Conservation (phyloP, 1,140 invertebrate genomes). For the Drosophila paulistorum region DNA sequence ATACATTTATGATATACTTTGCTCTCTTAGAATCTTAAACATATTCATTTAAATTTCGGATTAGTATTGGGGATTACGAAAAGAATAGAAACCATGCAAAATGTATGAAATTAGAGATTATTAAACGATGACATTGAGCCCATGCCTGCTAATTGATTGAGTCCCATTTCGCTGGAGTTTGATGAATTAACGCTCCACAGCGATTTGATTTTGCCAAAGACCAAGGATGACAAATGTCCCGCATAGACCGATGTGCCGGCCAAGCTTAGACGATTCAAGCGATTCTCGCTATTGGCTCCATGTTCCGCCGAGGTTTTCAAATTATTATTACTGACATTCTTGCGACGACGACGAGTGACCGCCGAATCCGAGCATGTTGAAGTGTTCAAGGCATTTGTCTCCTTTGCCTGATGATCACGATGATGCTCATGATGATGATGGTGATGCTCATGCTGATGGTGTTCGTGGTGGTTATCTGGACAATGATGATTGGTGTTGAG, state of each 20-base stretch:
- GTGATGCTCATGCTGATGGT: conserved; percentile 31
- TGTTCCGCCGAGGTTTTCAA: conserved; percentile 66
- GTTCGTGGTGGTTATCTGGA: conserved; percentile 22
- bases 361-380: conserved; percentile 82
- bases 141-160: conserved; percentile 89
- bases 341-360: conserved; percentile 72
- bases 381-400: conserved; percentile 76
- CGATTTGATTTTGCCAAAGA: conserved; percentile 93
- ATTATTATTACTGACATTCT: conserved; percentile 76
- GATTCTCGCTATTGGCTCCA: conserved; percentile 72
- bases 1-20: too few species aligned
- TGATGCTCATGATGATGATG: conserved; percentile 29
- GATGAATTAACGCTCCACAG: conserved; percentile 90
- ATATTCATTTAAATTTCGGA: too few species aligned
- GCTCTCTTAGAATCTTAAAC: too few species aligned
- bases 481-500: neutral
- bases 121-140: conserved; percentile 1
- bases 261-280: conserved; percentile 75
- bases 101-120: conserved; percentile 16
- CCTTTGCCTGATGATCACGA: conserved; percentile 59
- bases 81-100: conserved; percentile 29
- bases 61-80: too few species aligned
- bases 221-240: conserved; percentile 89
- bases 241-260: conserved; percentile 84
- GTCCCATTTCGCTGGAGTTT: conserved; percentile 87